phyloP scores from a whole-genome alignment of 2,797 vertebrate genomes.

The Pitangus sulphuratus region DNA sequence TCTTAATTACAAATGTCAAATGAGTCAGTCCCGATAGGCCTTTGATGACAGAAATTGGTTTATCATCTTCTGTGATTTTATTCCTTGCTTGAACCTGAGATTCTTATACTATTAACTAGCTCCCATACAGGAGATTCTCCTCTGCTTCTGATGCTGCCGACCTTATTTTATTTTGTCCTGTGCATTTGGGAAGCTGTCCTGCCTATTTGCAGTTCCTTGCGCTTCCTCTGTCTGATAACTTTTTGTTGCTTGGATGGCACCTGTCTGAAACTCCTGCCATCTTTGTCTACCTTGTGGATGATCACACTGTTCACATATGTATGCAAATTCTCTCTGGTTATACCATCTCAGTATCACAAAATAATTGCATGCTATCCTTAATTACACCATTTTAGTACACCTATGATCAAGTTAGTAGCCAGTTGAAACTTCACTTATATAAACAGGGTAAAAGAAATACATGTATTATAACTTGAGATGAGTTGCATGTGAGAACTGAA shows the following conservation, averaged over 20 bases:
- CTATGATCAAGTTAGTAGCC: neutral
- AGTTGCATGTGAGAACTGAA: neutral
- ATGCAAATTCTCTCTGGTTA: neutral
- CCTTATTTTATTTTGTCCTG: neutral
- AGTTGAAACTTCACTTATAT: neutral
- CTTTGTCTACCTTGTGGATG: neutral
- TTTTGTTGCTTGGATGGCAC: neutral
- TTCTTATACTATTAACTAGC: accelerated
- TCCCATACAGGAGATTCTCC: accelerated
- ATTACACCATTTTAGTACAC: neutral
- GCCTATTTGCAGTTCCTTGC: neutral
- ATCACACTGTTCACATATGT: neutral
- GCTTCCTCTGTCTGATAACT: neutral
- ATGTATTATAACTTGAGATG: neutral
- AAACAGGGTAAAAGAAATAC: neutral
- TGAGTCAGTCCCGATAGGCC: neutral
- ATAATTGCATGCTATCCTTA: neutral
- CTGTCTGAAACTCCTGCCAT: neutral
- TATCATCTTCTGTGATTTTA: neutral
- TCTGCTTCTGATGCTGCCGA: neutral
- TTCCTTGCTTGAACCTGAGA: neutral
- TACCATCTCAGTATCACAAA: neutral
- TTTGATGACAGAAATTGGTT: neutral
- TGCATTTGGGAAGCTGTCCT: neutral
- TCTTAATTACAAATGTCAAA: neutral